Evolutionary conservation across 2,888 invertebrate species (phyloP).

Genomic region (Lordiphosa andalusiaca): DNA sequence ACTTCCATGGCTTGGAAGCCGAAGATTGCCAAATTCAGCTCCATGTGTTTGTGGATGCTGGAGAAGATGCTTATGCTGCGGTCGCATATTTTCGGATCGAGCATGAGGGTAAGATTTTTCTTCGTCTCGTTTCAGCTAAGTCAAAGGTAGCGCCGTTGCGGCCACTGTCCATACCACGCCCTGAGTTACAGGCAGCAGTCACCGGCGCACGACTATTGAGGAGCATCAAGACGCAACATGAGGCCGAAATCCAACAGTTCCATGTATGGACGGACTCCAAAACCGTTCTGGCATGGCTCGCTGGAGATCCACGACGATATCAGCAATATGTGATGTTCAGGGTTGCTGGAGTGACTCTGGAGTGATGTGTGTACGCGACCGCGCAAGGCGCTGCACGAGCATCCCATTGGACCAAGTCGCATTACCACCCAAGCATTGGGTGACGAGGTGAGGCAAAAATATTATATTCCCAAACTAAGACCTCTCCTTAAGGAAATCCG

Average conservation of each 20-base stretch:
- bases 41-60: background rate
- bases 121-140: slow-evolving; percentile 16
- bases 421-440: background rate
- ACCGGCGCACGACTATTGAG: background rate
- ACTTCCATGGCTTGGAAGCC: background rate
- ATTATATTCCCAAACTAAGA: slow-evolving; percentile 2
- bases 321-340: slow-evolving; percentile 50
- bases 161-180: slow-evolving; percentile 7
- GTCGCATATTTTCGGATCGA: slow-evolving; percentile 6
- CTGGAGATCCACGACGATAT: slow-evolving; percentile 18
- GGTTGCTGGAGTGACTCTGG: slow-evolving; percentile 17
- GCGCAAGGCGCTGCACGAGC: background rate
- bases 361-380: background rate
- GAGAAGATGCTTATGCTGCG: slow-evolving; percentile 4
- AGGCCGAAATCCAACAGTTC: slow-evolving; percentile 3
- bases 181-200: slow-evolving; percentile 9
- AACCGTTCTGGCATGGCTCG: slow-evolving; percentile 14
- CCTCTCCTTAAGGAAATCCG: slow-evolving; percentile 6
- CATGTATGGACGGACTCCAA: slow-evolving; percentile 12
- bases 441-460: slow-evolving; percentile 8
- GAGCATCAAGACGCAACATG: slow-evolving; percentile 1
- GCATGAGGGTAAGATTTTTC: slow-evolving; percentile 6
- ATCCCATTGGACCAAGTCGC: background rate
- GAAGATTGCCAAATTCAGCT: background rate
- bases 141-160: slow-evolving; percentile 16